A percentile compares a stretch with the other conserved stretches of the same genome.
Conservation (phyloP, 2,113 vertebrate species). For the Tenrec ecaudatus region DNA sequence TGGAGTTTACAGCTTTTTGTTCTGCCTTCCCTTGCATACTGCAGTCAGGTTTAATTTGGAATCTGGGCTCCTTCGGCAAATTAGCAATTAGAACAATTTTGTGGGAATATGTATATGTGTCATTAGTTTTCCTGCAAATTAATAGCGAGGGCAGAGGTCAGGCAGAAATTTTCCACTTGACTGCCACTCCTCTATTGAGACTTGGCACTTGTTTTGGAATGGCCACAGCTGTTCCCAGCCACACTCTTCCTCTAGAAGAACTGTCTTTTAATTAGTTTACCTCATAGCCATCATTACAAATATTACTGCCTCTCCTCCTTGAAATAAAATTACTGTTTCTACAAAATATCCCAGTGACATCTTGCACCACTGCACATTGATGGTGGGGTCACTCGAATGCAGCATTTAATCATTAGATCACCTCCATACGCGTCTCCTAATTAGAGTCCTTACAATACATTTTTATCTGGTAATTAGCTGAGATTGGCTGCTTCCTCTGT, state of each 20-base stretch:
- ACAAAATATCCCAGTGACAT: conserved; percentile 90
- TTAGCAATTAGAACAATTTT: conserved; percentile 99
- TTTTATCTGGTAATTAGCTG: conserved; percentile 98
- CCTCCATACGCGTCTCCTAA: conserved; percentile 96
- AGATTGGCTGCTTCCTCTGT: conserved; percentile 96
- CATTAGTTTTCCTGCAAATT: conserved; percentile 99
- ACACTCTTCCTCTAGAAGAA: conserved; percentile 91
- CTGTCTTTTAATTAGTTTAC: conserved; percentile 98
- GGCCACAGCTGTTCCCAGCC: conserved; percentile 91
- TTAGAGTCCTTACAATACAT: conserved; percentile 97
- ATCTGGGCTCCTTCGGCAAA: conserved; percentile 96
- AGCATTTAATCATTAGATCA: conserved; percentile 96
- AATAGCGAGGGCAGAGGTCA: conserved; percentile 96
- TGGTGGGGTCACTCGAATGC: conserved; percentile 94
- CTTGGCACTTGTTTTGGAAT: conserved; percentile 92
- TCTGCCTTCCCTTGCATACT: conserved; percentile 88
- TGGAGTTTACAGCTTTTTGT: conserved; percentile 83
- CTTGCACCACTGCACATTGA: conserved; percentile 88
- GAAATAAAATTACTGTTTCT: conserved; percentile 91
- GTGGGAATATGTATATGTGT: conserved; percentile 99
- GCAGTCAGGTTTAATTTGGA: conserved; percentile 97
- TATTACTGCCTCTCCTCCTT: conserved; percentile 90
- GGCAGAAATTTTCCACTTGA: conserved; percentile 96
- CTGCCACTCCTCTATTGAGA: conserved; percentile 91
- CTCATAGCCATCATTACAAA: conserved; percentile 97